phyloP scores from a whole-genome alignment of 2,888 invertebrate species.

The Tiphia femorata region DNA sequence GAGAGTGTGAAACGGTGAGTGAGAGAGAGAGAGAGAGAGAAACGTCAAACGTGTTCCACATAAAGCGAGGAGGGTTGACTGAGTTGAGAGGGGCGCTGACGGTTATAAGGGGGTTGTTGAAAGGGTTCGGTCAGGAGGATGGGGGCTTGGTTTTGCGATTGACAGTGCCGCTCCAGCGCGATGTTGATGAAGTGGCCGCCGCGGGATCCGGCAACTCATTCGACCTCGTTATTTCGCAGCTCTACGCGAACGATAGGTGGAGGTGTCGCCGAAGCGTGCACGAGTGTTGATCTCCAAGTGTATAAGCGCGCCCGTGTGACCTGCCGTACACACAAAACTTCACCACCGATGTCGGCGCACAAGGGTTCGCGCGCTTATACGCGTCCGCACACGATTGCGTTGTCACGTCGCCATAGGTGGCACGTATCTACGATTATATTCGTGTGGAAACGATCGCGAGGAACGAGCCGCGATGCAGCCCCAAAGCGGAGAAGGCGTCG shows the following conservation, averaged over 20 bases:
- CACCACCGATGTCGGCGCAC: no score
- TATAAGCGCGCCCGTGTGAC: no score
- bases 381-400: no score
- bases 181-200: conserved; percentile 58
- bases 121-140: conserved; percentile 50
- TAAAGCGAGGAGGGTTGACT: conserved; percentile 1
- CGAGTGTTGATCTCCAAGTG: no score
- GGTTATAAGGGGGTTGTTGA: conserved; percentile 30
- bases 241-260: no score
- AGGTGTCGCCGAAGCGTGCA: background rate
- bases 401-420: no score
- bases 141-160: conserved; percentile 58
- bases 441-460: no score
- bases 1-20: background rate
- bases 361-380: no score
- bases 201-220: conserved; percentile 56
- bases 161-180: conserved; percentile 53
- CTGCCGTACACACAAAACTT: no score
- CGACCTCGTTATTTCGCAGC: conserved; percentile 56
- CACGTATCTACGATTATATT: no score
- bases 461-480: no score
- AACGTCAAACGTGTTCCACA: background rate
- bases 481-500: conserved; percentile 31
- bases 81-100: conserved; percentile 24
- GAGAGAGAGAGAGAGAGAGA: conserved; percentile 1